A percentile compares a stretch with the other conserved stretches of the same genome.
Conservation (phyloP, 1,140 invertebrate species). For the Planococcus citri region DNA sequence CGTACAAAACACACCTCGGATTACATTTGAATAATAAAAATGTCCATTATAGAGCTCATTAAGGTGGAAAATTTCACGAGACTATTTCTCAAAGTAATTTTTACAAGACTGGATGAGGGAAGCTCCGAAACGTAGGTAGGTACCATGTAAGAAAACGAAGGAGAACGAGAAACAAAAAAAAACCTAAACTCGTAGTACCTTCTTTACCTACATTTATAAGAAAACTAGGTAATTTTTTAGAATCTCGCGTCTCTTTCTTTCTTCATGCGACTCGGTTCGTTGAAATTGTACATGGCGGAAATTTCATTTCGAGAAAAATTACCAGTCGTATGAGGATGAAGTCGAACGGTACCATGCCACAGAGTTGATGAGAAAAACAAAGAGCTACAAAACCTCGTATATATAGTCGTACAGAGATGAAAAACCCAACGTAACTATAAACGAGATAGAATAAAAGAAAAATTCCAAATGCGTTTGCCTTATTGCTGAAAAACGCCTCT, state of each 20-base stretch:
- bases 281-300: background rate
- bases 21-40: slow-evolving; percentile 8
- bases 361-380: background rate
- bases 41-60: slow-evolving; percentile 2
- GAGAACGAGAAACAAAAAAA: background rate
- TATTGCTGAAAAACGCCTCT: slow-evolving; percentile 15
- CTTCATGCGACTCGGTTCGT: background rate
- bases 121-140: too few relatives aligned
- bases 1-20: background rate
- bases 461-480: slow-evolving; percentile 5
- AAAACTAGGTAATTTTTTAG: slow-evolving; percentile 8
- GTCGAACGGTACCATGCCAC: background rate
- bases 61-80: background rate
- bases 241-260: background rate
- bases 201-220: too few relatives aligned
- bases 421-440: too few relatives aligned
- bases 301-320: slow-evolving; percentile 4
- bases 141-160: background rate
- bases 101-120: background rate
- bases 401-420: too few relatives aligned
- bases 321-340: background rate
- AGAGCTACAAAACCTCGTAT: too few relatives aligned
- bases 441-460: background rate
- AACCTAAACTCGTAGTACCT: too few relatives aligned
- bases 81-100: background rate